Conservation (phyloP, 2,888 invertebrate species). For the Heteromyza rotundicornis region DNA sequence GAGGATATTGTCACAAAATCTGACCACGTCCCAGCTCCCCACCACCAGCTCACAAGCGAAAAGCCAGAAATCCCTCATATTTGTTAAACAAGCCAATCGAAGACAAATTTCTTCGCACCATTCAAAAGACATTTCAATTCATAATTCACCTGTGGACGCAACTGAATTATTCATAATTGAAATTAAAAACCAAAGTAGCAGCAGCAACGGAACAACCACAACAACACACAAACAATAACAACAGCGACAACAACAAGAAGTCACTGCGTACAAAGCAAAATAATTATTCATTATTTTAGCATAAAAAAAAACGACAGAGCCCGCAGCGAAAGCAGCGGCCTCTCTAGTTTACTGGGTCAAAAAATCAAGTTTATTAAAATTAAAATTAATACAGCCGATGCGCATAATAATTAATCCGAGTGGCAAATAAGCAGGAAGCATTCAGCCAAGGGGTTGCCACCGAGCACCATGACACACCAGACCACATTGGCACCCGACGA, state of each 20-base stretch:
- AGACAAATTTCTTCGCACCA: conserved; percentile 14
- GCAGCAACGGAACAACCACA: conserved; percentile 11
- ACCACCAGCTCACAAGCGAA: too few species aligned
- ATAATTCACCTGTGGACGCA: conserved; percentile 28
- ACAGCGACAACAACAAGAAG: conserved; percentile 11
- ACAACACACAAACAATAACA: conserved; percentile 11
- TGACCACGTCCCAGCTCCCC: too few species aligned
- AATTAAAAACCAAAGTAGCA: conserved; percentile 16
- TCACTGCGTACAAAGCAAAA: conserved; percentile 11
- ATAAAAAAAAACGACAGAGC: conserved; percentile 13
- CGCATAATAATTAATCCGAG: conserved; percentile 49
- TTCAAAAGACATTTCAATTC: conserved; percentile 7
- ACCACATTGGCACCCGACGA: background rate
- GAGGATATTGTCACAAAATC: too few species aligned
- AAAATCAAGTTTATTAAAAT: conserved; percentile 57
- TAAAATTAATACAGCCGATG: conserved; percentile 49
- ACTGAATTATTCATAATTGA: conserved; percentile 39
- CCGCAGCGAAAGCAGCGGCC: background rate
- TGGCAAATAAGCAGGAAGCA: background rate
- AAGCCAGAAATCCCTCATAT: too few species aligned
- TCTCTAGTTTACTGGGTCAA: conserved; percentile 55
- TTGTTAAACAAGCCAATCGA: too few species aligned
- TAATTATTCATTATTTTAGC: conserved; percentile 28
- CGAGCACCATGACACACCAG: too few species aligned
- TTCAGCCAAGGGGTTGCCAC: conserved; percentile 8